Percentiles rank a stretch among this genome's conserved stretches.
phyloP scores from a whole-genome alignment of 1,140 invertebrate species.

The Scaptodrosophila lebanonensis region DNA sequence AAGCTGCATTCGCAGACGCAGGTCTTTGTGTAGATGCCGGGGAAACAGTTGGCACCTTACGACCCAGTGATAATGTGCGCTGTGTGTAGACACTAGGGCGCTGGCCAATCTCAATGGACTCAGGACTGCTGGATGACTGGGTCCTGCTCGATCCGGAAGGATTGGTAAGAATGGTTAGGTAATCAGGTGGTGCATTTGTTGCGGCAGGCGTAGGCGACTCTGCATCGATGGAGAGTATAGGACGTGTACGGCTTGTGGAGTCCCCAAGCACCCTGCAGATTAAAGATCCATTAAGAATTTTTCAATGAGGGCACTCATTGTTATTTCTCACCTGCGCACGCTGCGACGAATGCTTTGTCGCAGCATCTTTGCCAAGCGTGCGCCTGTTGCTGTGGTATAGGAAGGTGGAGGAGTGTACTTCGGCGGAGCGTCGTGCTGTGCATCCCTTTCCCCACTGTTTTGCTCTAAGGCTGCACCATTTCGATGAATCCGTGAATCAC shows the following conservation, averaged over 20 bases:
- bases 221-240: slow-evolving; percentile 54
- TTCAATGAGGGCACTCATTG: slow-evolving; percentile 13
- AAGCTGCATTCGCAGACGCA: slow-evolving; percentile 4
- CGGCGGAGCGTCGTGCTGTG: slow-evolving; percentile 89
- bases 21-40: background rate
- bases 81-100: slow-evolving; percentile 44
- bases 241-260: slow-evolving; percentile 50
- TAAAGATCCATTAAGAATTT: slow-evolving; percentile 21
- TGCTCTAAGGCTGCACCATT: slow-evolving; percentile 32
- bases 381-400: slow-evolving; percentile 93
- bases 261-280: slow-evolving; percentile 59
- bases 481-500: slow-evolving; percentile 29
- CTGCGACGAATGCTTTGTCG: slow-evolving; percentile 88
- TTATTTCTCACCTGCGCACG: slow-evolving; percentile 80
- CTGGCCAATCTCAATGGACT: slow-evolving; percentile 51
- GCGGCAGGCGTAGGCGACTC: slow-evolving; percentile 39
- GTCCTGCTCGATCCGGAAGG: slow-evolving; percentile 65
- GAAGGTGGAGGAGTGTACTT: slow-evolving; percentile 95
- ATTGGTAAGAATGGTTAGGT: slow-evolving; percentile 78
- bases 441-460: slow-evolving; percentile 44
- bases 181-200: slow-evolving; percentile 66
- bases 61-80: slow-evolving; percentile 53
- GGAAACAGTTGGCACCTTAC: slow-evolving; percentile 38
- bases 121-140: slow-evolving; percentile 68
- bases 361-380: slow-evolving; percentile 86